phyloP scores from a whole-genome alignment of 2,797 vertebrate species.

The Crenuchus spilurus region DNA sequence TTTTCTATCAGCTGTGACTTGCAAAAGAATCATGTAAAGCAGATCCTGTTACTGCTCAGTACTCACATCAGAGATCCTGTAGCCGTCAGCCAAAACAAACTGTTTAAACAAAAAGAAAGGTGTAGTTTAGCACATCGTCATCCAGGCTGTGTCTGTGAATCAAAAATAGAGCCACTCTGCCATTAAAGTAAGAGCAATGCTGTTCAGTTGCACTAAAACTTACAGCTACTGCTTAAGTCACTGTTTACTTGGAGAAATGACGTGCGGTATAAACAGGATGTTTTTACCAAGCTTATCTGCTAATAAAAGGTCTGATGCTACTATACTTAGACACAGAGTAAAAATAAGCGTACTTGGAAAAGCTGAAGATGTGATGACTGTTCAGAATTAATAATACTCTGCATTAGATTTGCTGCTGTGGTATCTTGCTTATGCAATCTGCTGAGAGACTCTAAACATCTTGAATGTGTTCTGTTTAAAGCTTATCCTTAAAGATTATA shows the following conservation, averaged over 20 bases:
- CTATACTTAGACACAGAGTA: too few relatives aligned
- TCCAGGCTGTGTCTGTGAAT: too few relatives aligned
- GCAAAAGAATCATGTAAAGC: neutral
- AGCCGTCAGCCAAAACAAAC: neutral
- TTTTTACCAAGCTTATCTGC: neutral
- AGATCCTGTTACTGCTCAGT: neutral
- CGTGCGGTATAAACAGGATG: neutral
- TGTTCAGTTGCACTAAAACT: neutral
- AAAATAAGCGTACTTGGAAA: neutral
- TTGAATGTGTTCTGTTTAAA: neutral
- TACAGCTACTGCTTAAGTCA: neutral
- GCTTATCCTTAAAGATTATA: neutral
- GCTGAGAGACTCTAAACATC: too few relatives aligned
- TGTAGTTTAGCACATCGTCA: too few relatives aligned
- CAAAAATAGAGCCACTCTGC: too few relatives aligned
- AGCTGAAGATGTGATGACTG: neutral
- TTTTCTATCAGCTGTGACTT: neutral
- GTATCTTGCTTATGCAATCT: too few relatives aligned
- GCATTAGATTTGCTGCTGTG: neutral
- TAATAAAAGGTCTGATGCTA: neutral
- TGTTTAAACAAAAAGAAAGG: neutral
- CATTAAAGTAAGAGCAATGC: too few relatives aligned
- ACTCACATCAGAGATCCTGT: neutral
- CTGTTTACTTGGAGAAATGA: neutral
- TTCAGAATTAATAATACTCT: neutral